Evolutionary conservation across 2,797 vertebrate species (phyloP).

Genomic region (Anguilla megastoma): DNA sequence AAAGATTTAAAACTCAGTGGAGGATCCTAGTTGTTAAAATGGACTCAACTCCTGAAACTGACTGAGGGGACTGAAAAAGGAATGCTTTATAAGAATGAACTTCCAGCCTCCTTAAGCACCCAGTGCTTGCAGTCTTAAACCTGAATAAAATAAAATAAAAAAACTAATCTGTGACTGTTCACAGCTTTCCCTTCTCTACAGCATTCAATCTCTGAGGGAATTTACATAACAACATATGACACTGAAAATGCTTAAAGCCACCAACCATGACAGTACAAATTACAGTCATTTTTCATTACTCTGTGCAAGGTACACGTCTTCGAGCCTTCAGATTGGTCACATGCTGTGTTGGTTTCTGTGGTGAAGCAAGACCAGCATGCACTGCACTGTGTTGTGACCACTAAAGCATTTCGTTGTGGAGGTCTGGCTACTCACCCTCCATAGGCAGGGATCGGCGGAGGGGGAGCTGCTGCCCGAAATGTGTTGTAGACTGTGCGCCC

Average conservation of each 20-base stretch:
- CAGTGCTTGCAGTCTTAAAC: constrained; percentile 70
- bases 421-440: constrained; percentile 82
- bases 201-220: constrained; percentile 65
- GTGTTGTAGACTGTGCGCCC: constrained; percentile 94
- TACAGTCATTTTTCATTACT: constrained; percentile 75
- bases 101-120: constrained; percentile 77
- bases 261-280: constrained; percentile 76
- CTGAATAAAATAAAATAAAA: constrained; percentile 49
- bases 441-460: constrained; percentile 90
- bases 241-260: constrained; percentile 71
- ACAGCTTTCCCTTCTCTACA: constrained; percentile 60
- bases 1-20: not conserved
- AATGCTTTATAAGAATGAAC: constrained; percentile 41
- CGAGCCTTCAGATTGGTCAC: constrained; percentile 58
- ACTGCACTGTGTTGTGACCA: constrained; percentile 44
- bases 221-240: constrained; percentile 79
- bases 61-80: not conserved
- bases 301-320: constrained; percentile 68
- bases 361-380: constrained; percentile 55
- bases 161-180: constrained; percentile 59
- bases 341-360: constrained; percentile 54
- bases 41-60: not conserved
- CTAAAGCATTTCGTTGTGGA: constrained; percentile 32
- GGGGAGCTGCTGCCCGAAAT: constrained; percentile 89
- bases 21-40: constrained; percentile 13